Base-by-base conservation (phyloP, 2,797 vertebrate genomes). In the Acanthis flammea region DNA sequence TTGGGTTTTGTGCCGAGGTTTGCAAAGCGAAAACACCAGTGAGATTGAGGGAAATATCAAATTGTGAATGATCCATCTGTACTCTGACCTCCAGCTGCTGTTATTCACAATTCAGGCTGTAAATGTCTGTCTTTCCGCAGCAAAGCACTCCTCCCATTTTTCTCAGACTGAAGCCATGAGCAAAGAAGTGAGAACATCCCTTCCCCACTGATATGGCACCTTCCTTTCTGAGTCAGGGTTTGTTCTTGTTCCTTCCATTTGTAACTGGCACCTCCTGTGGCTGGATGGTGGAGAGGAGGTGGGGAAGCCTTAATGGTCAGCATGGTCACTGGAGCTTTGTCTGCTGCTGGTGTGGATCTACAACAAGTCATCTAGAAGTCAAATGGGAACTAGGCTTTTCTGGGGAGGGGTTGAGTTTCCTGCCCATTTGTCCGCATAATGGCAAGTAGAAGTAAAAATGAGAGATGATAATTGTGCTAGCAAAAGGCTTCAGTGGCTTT, bases 361-460 rank as follows among this genome's bases (percentile, higher is more conserved):
- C 67, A 73, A 57, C 50, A 58, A 45, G 77, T 82, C 85, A 45
- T 86, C 41, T 93, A 33, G 58, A 94, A 92, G 83, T 72, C 81
- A 71, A 51, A 95, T 83, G 47, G 82, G 87, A 95, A 65, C 77
- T 73, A 71, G 61, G 41, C 44, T 63, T 68, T 95, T 93, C 68
- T 75, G 23, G 14, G 41, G 11, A 50, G 58, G 10, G 13, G 11
- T 42, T 86, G 39, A n/a, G 44, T 50, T 92, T 53, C 39, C 75
- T 96, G 31, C 37, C 33, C 28, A 6, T 65, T 92, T 91, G 67
- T 92, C 57, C 74, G 45, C 51, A 80, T 73, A 92, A 68, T 75
- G 50, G 25, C 68, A 88, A 91, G 44, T 72, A 42, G 54, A 93
- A 78, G 88, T 92, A 92, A 93, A 96, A 95, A 74, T 77, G 78